These are phyloP conservation scores for Nannoperca obscura DNA, from an alignment of 2,797 vertebrate genomes.

Conservation along the genomic window DNA sequence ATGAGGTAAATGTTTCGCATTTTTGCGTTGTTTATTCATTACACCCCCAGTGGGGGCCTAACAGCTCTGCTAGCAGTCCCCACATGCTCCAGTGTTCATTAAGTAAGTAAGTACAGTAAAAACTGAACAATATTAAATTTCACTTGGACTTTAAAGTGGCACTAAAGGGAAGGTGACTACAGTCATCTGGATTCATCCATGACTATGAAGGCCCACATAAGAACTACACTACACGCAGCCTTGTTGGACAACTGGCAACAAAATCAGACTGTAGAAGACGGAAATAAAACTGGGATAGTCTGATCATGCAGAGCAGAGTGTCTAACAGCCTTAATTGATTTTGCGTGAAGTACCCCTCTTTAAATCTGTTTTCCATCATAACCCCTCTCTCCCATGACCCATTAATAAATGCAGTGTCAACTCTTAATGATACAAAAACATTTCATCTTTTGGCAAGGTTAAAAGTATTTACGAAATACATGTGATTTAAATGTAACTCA, in stretches of 20 bases:
- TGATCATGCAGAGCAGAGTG: background rate
- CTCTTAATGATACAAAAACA: background rate
- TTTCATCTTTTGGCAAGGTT: conserved; percentile 18
- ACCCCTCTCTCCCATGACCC: background rate
- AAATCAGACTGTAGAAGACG: background rate
- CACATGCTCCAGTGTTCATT: too few species aligned
- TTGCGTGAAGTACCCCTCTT: background rate
- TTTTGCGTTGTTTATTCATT: too few species aligned
- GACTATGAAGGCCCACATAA: background rate
- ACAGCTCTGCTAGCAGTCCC: background rate
- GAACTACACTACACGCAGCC: background rate
- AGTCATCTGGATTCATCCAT: background rate
- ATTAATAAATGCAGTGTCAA: conserved; percentile 7
- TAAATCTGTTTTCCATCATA: conserved; percentile 3
- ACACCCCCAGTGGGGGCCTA: too few species aligned
- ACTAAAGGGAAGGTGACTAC: background rate
- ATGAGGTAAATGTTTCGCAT: too few species aligned
- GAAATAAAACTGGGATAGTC: background rate
- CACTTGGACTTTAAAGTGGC: background rate
- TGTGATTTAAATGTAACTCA: background rate
- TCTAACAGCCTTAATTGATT: conserved; percentile 3
- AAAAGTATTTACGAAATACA: conserved; percentile 1
- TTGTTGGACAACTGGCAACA: background rate
- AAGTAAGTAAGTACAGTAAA: too few species aligned
- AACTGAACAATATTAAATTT: too few species aligned